Evolutionary conservation across 2,113 vertebrate genomes (phyloP).

Genomic region (Okapia johnstoni): DNA sequence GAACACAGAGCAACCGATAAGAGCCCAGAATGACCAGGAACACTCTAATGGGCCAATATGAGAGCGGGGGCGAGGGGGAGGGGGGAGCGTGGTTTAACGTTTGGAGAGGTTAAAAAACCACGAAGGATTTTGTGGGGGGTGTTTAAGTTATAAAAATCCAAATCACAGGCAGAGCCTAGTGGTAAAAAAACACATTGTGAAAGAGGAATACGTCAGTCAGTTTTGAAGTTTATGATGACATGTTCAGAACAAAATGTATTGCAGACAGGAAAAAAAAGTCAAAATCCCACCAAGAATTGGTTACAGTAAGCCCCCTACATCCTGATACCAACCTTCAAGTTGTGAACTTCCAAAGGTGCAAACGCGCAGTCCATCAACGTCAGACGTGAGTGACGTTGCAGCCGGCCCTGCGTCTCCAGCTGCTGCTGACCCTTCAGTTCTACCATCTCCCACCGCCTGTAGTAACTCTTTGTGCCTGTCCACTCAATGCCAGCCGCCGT

Average conservation of each 20-base stretch:
- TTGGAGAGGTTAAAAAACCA: not conserved
- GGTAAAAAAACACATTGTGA: not conserved
- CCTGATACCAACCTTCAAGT: not conserved
- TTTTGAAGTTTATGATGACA: conserved; percentile 33
- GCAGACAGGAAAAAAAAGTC: not conserved
- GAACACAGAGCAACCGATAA: not conserved
- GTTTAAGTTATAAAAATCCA: not conserved
- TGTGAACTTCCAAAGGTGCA: not conserved
- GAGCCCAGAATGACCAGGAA: not conserved
- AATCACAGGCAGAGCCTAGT: not conserved
- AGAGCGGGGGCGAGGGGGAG: not conserved
- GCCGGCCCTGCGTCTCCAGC: not conserved
- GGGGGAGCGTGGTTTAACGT: not conserved
- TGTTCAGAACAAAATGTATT: not conserved
- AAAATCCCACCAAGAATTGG: conserved; percentile 8
- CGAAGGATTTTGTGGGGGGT: rapidly evolving
- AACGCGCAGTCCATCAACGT: rapidly evolving
- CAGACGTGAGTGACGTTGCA: rapidly evolving
- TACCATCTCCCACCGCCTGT: not conserved
- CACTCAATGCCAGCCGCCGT: not conserved
- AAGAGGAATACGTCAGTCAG: not conserved
- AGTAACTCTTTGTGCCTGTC: not conserved
- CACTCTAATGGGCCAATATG: not conserved
- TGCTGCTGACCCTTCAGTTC: not conserved
- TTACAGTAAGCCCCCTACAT: not conserved